Percentiles rank a stretch among this genome's conserved stretches.
These are phyloP conservation scores for Sminthopsis crassicaudata DNA, from an alignment of 2,113 vertebrate species.

Conservation along the genomic window DNA sequence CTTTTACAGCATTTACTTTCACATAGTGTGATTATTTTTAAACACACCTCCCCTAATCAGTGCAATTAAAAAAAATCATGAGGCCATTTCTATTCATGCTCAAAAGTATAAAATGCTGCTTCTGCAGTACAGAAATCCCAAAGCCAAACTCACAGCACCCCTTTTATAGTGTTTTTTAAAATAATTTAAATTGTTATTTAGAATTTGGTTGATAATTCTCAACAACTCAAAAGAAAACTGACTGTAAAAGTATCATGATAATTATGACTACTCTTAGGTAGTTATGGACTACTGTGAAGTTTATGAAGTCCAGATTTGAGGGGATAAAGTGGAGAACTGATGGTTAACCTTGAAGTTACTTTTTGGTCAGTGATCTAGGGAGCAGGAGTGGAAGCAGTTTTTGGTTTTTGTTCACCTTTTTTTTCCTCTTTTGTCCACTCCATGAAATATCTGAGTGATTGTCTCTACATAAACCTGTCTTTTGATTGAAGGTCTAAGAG, in stretches of 20 bases:
- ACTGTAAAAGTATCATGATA: background rate
- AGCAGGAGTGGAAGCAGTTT: background rate
- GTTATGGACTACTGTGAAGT: background rate
- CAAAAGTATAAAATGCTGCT: background rate
- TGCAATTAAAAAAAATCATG: slow-evolving; percentile 32
- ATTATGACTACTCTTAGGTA: background rate
- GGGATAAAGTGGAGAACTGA: background rate
- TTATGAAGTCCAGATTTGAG: background rate
- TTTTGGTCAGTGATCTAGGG: background rate
- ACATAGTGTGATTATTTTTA: slow-evolving; percentile 47
- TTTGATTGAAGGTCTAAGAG: background rate
- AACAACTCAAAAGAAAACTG: background rate
- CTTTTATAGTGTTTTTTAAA: background rate
- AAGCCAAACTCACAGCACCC: slow-evolving; percentile 5
- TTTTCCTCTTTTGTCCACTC: background rate
- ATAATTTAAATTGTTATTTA: background rate
- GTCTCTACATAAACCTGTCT: background rate
- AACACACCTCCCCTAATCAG: slow-evolving; percentile 44
- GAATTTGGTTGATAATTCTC: background rate
- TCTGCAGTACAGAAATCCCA: slow-evolving; percentile 10
- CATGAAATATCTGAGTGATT: background rate
- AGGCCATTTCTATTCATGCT: slow-evolving; percentile 13
- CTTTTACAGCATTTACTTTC: slow-evolving; percentile 1
- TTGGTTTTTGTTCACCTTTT: background rate
- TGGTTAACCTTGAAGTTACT: background rate